Base-by-base conservation (phyloP, 1,140 invertebrate genomes). In the Cydia splendana region DNA sequence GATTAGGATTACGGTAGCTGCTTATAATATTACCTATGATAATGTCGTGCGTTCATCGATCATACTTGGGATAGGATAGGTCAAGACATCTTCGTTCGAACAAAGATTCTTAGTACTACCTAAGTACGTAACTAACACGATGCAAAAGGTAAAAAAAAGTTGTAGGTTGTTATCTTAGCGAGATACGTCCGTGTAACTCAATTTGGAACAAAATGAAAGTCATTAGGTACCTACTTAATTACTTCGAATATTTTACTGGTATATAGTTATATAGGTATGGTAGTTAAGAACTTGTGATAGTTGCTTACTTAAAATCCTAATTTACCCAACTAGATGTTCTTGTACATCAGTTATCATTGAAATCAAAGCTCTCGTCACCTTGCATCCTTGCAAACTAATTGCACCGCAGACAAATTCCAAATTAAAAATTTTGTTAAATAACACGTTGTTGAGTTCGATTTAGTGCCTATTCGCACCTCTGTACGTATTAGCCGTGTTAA, bases 401-500 rank as follows among this genome's bases (percentile, higher is more conserved):
- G 24, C 7, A 62, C 24, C 2, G n/a, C 57, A 62, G 7, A 2
- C n/a, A 42, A 71, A 42, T 42, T 71, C 67, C 12, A 38, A 45
- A 71, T 42, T 18, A 3, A 4, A 42, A 20, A 18, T 18, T 42
- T 38, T 1, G n/a, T 10, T 71, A 38, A 34, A 28, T 10, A 38
- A 71, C 67, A 38, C 18, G 67, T 71, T 10, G 12, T 45, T 71
- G 12, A 71, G 67, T 45, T 71, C 67, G 67, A 18, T 71, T 71
- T 71, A 71, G 34, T 71, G 34, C 30, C 67, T 71, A 71, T 71
- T 71, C 34, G 67, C 34, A 42, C 67, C 38, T 45, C 18, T 3
- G 34, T 71, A 71, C 67, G 67, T n/a, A n/a, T n/a, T n/a, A n/a
- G n/a, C n/a, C n/a, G n/a, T 71, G 67, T 71, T 71, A 71, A 71